Base-by-base conservation (phyloP, 2,113 vertebrate species). In the Nothoprocta pentlandii region DNA sequence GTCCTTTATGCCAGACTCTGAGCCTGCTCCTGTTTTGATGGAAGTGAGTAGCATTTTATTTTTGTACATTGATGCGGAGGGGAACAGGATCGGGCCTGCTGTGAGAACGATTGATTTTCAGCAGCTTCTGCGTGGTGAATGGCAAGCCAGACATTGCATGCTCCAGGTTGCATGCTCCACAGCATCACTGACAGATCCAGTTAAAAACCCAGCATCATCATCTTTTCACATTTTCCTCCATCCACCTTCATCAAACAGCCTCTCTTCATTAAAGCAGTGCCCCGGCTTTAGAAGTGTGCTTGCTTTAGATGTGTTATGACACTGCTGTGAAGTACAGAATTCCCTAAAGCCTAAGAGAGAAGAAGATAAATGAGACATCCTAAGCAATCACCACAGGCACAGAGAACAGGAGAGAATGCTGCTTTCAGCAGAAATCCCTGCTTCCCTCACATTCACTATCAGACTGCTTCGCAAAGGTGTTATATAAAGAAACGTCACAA, bases 281-380 rank as follows among this genome's bases (percentile, higher is more conserved):
- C 71, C 69, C 80, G 89, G 87, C 90, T 89, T 91, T 49, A 49
- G 21, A 49, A 22, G 85, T 69, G 34, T 76, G 74, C 85, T 94
- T 78, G 44, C 86, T 92, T 97, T 93, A 95, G 90, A 93, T 95
- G 83, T 95, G 90, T 94, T 92, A 88, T 91, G 85, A 93, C 87
- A 92, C 84, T 70, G 87, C 88, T 94, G 92, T 86, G 95, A 96
- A 93, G 89, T 26, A 53, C 47, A 95, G 89, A 92, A 89, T 82
- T 95, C 86, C 89, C 89, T 94, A 47, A 90, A 93, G 81, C 88
- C 53, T 89, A 41, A 54, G 53, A 85, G 47, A 83, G 80, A 85
- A 77, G 93, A 94, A 90, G 87, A 85, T 86, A 95, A 89, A 92
- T 89, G 89, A 93, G 36, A 51, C 81, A 91, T 90, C 84, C 80